Evolutionary conservation across 92 coral and sea anemone genomes (phyloP), one percentile per base, ranked within the genome.

Genomic region (Meandrina meandrites): DNA sequence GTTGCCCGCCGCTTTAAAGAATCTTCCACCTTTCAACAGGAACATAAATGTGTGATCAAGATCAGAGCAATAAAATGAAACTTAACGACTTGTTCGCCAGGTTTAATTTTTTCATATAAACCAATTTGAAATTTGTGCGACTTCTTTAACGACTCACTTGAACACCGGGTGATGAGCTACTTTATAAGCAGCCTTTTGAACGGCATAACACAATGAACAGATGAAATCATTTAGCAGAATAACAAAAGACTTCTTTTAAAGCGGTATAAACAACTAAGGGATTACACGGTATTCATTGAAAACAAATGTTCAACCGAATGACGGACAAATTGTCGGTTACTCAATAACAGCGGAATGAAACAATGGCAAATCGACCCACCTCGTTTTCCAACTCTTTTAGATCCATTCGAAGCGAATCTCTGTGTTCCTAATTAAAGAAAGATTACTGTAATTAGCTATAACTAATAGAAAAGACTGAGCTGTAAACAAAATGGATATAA

Each of bases 381-480:
- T 93, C 98, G 68, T 93, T 89, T 86, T 97, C 98, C 81, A 97
- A 90, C 30, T 91, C 91, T 79, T 86, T 93, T 28, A 97, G 90
- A 79, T 97, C 98, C 87, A 86, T 86, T 31, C 98, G 93, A 75
- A 97, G 92, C 4, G 96, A 89, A 47, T 93, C 93, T 68, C 94
- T 87, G 54, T 86, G 88, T 74, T 86, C 93, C 99, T 97, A 79
- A 87, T 90, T 81, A 19, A 56, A 27, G 13, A 82, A 5, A 32
- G 30, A 51, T 56, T 17, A 83, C 24, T 2, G 62, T 24, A 53
- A 83, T 54, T 50, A 83, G 2, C 24, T 12, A 18, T 34, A 15
- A n/a, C 73, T 62, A 80, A 66, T 37, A 31, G 45, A 40, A 40
- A 40, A 40, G 45, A 40, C 6, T 6, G 45, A n/a, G 42, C 34